Base-by-base conservation (phyloP, 2,113 vertebrate genomes). In the Otus sunia region DNA sequence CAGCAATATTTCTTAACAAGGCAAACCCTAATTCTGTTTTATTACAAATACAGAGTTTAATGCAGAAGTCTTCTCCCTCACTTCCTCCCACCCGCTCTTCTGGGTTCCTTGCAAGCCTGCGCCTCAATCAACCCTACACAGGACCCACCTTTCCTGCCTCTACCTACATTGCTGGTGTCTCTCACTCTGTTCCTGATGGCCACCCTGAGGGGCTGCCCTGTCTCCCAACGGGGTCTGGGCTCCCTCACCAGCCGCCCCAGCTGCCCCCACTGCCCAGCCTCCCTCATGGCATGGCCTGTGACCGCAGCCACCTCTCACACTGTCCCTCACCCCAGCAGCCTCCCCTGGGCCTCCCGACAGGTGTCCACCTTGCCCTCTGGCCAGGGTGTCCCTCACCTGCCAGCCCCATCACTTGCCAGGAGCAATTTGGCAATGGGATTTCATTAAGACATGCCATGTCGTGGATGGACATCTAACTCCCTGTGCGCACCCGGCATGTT, bases 61-160 rank as follows among this genome's bases (percentile, higher is more conserved):
- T 41, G 47, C 20, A 34, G 39, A 92, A 21, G 4, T 84, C 13
- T 58, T 78, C 8, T 20, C 23, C 11, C 12, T 82, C 21, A 15
- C 43, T 78, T 22, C 23, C 19, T 36, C 3, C 26, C 3, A 29
- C 11, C 12, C 2, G 1, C 14, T 53, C 5, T 68, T n/a, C 55
- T 36, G 12, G 2, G 1, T 26, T 32, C 36, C 17, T 37, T 2
- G 2, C 0, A 1, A 1, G 45, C 59, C 43, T 1, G 0, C 1
- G 1, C 50, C 43, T 52, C 71, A 8, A 1, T 8, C 21, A 21
- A 6, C 30, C 12, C 12, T 11, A 12, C 2, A 34, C 17, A 49
- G 22, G 9, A 43, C 27, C 34, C 0, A 0, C 14, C 32, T 63
- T 79, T 55, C 5, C 15, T 15, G 37, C 32, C 17, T 75, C 25